Base-by-base conservation (phyloP, 2,113 vertebrate genomes). In the Lucifuga dentata region DNA sequence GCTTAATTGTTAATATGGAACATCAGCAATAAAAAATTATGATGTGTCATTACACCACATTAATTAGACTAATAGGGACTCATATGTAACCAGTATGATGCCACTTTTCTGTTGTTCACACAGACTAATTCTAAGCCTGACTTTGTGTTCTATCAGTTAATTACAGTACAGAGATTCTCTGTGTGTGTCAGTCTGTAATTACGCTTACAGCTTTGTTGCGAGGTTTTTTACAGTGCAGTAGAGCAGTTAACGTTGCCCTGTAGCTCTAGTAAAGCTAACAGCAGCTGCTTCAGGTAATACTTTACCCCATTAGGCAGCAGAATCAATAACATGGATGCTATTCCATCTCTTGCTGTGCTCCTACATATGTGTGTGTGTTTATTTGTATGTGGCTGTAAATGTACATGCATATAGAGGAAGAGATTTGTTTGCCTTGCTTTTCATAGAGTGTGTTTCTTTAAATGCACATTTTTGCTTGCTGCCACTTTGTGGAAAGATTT, bases 131-230 rank as follows among this genome's bases (percentile, higher is more conserved):
- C 53, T 78, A 44, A 80, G 68, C 76, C 61, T 59, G 64, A 83
- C 77, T 79, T 70, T 73, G 46, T 68, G 70, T 61, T 76, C 40
- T n/a, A 80, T 61, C 72, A 78, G 84, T 86, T 78, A 85, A 89
- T 87, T 82, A 84, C 56, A 23, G 43, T 44, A 51, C 44, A 62
- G 38, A 26, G 52, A 75, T 50, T 40, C 15, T 38, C 26, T 36
- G 17, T 45, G 35, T 43, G 40, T 48, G 63, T 35, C 7, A 41
- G 55, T 62, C 68, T 70, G 78, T 88, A 69, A 89, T 88, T 77
- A 77, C 83, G 60, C 17, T 66, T 70, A 68, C 64, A 67, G 79
- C 36, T 21, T 40, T 56, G 51, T 62, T 73, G 50, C 61, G 79
- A 76, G 67, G 53, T 39, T 70, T 75, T 80, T 41, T 73, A 77